Conservation (phyloP, 2,888 invertebrate species). For the Linnaemya tessellans region DNA sequence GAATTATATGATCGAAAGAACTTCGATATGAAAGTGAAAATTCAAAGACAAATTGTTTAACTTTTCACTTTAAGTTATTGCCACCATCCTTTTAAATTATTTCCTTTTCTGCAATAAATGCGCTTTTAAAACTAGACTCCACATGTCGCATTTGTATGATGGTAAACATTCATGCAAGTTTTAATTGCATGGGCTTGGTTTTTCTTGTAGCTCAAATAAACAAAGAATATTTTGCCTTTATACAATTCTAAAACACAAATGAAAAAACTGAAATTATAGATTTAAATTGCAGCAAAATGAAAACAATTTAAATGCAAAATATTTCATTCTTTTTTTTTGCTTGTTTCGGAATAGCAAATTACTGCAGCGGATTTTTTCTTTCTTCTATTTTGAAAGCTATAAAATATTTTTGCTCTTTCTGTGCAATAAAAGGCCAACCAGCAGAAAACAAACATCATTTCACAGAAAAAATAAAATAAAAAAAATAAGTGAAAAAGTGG, state of each 20-base stretch:
- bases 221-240: slow-evolving; percentile 10
- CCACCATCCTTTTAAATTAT: background rate
- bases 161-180: slow-evolving; percentile 4
- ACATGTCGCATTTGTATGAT: background rate
- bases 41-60: too few relatives aligned
- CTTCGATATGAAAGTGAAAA: too few relatives aligned
- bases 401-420: slow-evolving; percentile 41
- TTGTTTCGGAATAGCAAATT: slow-evolving; percentile 78
- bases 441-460: slow-evolving; percentile 61
- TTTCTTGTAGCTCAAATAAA: slow-evolving; percentile 1
- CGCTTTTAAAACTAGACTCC: background rate
- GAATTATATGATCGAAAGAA: too few relatives aligned
- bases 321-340: slow-evolving; percentile 77
- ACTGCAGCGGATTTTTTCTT: slow-evolving; percentile 74
- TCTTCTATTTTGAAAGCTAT: background rate
- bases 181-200: slow-evolving; percentile 2
- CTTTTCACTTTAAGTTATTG: background rate
- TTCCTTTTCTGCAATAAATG: background rate
- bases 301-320: slow-evolving; percentile 82
- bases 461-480: slow-evolving; percentile 46
- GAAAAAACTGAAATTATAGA: slow-evolving; percentile 71
- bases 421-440: slow-evolving; percentile 63
- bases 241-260: background rate
- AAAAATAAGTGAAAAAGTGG: slow-evolving; percentile 36
- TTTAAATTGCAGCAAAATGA: slow-evolving; percentile 80